Percentiles rank a stretch among this genome's conserved stretches.
These are phyloP conservation scores for Geophilus truncorum DNA, from an alignment of 2,888 invertebrate genomes.

Conservation along the genomic window DNA sequence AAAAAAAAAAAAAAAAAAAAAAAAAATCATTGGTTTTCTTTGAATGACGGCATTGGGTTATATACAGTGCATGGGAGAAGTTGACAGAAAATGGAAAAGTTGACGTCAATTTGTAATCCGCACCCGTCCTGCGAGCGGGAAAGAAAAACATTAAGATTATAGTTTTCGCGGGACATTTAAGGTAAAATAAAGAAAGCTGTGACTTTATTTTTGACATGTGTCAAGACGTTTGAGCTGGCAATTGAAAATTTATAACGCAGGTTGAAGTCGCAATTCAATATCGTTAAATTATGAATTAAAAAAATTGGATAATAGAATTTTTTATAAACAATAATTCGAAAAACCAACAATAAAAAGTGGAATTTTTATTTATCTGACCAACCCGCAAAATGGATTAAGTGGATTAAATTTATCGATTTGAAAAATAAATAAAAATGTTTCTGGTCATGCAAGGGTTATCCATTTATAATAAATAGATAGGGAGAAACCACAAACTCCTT, in stretches of 20 bases:
- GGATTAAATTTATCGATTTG: neutral
- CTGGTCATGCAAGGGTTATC: constrained; percentile 25
- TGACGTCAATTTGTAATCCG: constrained; percentile 17
- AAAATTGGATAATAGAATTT: constrained; percentile 25
- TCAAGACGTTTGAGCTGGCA: constrained; percentile 21
- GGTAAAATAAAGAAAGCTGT: constrained; percentile 9
- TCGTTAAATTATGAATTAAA: constrained; percentile 11
- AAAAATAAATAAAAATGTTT: neutral
- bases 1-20: neutral
- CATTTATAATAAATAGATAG: constrained; percentile 17
- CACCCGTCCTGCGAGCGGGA: neutral
- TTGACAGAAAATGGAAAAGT: constrained; percentile 25
- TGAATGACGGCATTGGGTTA: neutral
- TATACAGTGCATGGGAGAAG: neutral
- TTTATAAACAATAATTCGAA: too few relatives aligned
- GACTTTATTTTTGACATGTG: constrained; percentile 27
- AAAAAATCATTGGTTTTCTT: neutral
- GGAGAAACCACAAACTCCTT: constrained; percentile 23
- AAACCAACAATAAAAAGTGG: too few relatives aligned
- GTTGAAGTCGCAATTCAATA: constrained; percentile 22
- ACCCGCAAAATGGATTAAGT: neutral
- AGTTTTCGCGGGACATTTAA: constrained; percentile 23
- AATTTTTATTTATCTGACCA: neutral
- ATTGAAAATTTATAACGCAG: constrained; percentile 16
- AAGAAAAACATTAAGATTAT: neutral